Conservation (phyloP, 2,113 vertebrate genomes). For the Aphelocoma coerulescens region DNA sequence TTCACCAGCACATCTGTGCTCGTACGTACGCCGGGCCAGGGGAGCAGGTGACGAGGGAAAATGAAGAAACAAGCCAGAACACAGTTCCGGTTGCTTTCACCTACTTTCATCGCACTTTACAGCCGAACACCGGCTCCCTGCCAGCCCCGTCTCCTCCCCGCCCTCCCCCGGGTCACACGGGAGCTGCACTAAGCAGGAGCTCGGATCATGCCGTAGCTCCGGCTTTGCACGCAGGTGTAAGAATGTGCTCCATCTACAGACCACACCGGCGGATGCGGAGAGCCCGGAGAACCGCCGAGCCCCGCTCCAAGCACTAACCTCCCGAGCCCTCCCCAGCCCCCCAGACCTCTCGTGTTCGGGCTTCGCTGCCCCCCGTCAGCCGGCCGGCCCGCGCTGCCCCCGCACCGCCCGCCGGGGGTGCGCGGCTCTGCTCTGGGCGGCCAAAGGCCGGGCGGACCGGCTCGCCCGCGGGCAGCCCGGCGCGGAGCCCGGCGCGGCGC, state of each 20-base stretch:
- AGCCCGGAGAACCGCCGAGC: neutral
- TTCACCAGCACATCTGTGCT: neutral
- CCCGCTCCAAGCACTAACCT: neutral
- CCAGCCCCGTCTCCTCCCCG: neutral
- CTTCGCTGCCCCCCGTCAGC: neutral
- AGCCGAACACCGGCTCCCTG: neutral
- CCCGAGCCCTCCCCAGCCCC: neutral
- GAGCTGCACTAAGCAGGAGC: neutral
- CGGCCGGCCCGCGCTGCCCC: neutral
- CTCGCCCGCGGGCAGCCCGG: too few relatives aligned
- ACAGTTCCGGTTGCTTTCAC: neutral
- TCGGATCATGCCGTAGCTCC: neutral
- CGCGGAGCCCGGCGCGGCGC: too few relatives aligned
- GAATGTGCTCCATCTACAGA: neutral
- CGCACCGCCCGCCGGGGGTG: neutral
- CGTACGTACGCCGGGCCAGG: neutral
- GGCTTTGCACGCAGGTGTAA: slow-evolving; percentile 33
- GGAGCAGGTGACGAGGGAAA: neutral
- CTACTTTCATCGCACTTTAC: neutral
- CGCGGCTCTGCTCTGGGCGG: neutral
- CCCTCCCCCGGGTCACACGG: neutral
- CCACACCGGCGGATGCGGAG: neutral
- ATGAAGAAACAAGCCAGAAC: neutral
- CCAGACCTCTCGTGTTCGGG: neutral
- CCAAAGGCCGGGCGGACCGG: neutral